Base-by-base conservation (phyloP, 2,888 invertebrate species). In the Boloria euphrosyne region DNA sequence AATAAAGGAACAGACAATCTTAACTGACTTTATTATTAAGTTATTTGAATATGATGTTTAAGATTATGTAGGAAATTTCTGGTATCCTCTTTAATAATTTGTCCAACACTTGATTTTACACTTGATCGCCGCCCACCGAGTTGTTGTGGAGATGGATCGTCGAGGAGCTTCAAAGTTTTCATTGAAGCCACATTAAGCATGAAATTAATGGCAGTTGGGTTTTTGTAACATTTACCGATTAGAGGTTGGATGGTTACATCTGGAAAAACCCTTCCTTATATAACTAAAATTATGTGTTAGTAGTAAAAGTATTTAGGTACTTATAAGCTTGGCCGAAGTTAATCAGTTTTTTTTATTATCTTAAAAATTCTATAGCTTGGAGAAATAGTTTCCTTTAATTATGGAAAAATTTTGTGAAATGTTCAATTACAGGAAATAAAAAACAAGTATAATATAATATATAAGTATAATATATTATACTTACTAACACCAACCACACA, bases 401-500 rank as follows among this genome's bases (percentile, higher is more conserved):
- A 3, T 22, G 22, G 22, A 22, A 22, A n/a, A 22, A 22, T 22
- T 22, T 22, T 1, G 22, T 22, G 3, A 22, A 22, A 22, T 1
- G 22, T 22, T 31, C 6, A 7, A 31, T 31, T 31, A 31, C 31
- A 31, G 6, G 31, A 31, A 31, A 31, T 5, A 6, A 31, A 6
- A 31, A 31, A 31, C 31, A 31, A 31, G 6, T 10, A 38, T n/a
- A n/a, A n/a, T n/a, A n/a, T n/a, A n/a, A n/a, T n/a, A n/a, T n/a
- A n/a, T n/a, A n/a, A n/a, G n/a, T n/a, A n/a, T n/a, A n/a, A n/a
- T n/a, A n/a, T n/a, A n/a, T 0, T 7, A 49, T 71, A 87, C 87
- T 88, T 76, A 91, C 90, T 89, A 31, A 83, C 74, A 44, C 86
- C 87, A 46, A 81, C 62, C 13, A 83, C 79, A 71, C 90, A 91